Conservation (phyloP, 2,797 vertebrate species). For the Chloroceryle amazona region DNA sequence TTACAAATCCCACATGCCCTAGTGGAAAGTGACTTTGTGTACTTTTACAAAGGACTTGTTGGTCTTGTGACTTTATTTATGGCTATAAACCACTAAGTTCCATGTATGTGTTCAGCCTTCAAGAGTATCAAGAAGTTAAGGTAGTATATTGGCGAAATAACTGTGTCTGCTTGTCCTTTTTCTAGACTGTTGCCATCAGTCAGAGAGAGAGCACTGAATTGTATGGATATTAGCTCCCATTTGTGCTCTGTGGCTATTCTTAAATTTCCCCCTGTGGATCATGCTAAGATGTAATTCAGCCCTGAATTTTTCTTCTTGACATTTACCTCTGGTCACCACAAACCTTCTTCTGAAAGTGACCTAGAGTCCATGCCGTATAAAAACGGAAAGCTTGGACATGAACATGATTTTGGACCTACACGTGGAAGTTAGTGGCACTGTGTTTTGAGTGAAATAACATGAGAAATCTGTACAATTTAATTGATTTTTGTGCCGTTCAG, state of each 20-base stretch:
- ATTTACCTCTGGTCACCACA: not conserved
- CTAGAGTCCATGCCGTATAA: not conserved
- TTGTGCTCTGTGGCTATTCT: not conserved
- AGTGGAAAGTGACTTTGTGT: not conserved
- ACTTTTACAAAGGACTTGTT: not conserved
- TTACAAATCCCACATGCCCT: not conserved
- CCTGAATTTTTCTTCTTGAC: not conserved
- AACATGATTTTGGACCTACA: fast-evolving
- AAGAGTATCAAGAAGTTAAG: not conserved
- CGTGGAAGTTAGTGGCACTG: not conserved
- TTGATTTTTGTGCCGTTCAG: not conserved
- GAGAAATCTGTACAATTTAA: not conserved
- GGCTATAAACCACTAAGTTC: not conserved
- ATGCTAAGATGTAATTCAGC: not conserved
- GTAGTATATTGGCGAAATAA: not conserved
- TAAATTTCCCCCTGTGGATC: not conserved
- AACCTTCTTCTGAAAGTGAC: not conserved
- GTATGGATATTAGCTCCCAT: not conserved
- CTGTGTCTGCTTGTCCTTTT: not conserved
- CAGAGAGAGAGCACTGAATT: not conserved
- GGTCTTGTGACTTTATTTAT: not conserved
- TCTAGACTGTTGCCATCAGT: not conserved
- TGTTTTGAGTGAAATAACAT: not conserved
- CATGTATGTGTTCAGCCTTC: not conserved
- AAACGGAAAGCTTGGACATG: not conserved